Conservation (phyloP, 2,888 invertebrate genomes). For the Sarcophaga caerulescens region DNA sequence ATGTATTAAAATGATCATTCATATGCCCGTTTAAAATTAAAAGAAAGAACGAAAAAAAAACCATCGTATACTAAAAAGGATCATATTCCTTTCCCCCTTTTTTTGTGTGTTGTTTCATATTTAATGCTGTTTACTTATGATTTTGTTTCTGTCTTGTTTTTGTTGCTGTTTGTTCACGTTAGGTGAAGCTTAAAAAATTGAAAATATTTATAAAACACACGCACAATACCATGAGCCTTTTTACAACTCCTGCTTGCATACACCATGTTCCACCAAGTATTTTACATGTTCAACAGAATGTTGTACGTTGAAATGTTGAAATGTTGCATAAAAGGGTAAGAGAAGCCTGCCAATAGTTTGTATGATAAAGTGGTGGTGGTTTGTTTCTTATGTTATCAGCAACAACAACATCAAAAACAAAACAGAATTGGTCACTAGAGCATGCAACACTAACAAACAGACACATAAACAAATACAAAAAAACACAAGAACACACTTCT, state of each 20-base stretch:
- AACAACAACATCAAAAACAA: background rate
- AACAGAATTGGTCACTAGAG: slow-evolving; percentile 34
- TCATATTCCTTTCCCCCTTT: slow-evolving; percentile 30
- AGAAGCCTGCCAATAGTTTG: slow-evolving; percentile 49
- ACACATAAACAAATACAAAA: background rate
- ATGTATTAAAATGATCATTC: slow-evolving; percentile 46
- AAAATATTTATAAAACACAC: slow-evolving; percentile 53
- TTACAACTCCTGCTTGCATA: too few relatives aligned
- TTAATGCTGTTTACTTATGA: slow-evolving; percentile 1
- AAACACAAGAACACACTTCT: background rate
- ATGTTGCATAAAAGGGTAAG: slow-evolving; percentile 12
- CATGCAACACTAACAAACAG: slow-evolving; percentile 35
- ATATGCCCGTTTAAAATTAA: background rate
- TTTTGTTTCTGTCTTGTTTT: background rate
- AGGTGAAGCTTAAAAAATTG: slow-evolving; percentile 61
- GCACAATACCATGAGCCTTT: slow-evolving; percentile 5
- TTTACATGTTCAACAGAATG: background rate
- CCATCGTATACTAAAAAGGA: slow-evolving; percentile 25
- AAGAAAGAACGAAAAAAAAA: slow-evolving; percentile 2
- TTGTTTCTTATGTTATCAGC: slow-evolving; percentile 4
- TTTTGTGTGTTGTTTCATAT: background rate
- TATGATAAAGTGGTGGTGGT: slow-evolving; percentile 35
- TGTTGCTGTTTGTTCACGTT: background rate
- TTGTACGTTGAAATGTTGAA: background rate
- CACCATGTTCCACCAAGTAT: background rate